Evolutionary conservation across 1,140 invertebrate genomes (phyloP), one percentile per base, ranked within the genome.

Genomic region (Pseudomyrmex gracilis): DNA sequence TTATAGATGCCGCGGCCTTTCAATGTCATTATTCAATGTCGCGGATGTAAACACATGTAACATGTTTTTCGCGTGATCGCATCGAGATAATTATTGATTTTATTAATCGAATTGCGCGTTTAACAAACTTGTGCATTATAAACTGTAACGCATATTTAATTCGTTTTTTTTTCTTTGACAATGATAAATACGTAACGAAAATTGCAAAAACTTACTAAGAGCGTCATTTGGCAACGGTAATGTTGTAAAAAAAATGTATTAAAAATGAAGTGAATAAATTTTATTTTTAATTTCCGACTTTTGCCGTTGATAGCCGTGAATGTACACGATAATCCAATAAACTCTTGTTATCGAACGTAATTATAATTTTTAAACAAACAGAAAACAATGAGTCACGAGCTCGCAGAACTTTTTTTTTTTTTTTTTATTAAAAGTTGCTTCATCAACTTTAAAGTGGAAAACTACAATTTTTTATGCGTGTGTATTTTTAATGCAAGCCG

Each of bases 341-440:
- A 34, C 5, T 0, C 34, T 34, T 34, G 34, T 34, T 34, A 34
- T 34, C 34, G 5, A 34, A 34, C 7, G 34, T 34, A 34, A 34
- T 34, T 7, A 34, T 34, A 34, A 34, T 34, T 34, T 34, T 34
- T 5, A 34, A 5, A 34, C 5, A 34, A 34, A 34, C 34, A 34
- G 7, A n/a, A n/a, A n/a, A n/a, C n/a, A n/a, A n/a, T n/a, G n/a
- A n/a, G n/a, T n/a, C n/a, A n/a, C n/a, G n/a, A n/a, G n/a, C n/a
- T n/a, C n/a, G n/a, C n/a, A n/a, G n/a, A n/a, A n/a, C n/a, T n/a
- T n/a, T n/a, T n/a, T n/a, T n/a, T 34, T 34, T 5, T 3, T 20
- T 45, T 64, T 74, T 74, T 34, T 12, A 60, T 64, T 34, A 74
- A 74, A 9, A 64, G 47, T 64, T 64, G 7, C 10, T 17, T 47